phyloP scores from a whole-genome alignment of 2,113 vertebrate species.

The Pelecanus crispus region DNA sequence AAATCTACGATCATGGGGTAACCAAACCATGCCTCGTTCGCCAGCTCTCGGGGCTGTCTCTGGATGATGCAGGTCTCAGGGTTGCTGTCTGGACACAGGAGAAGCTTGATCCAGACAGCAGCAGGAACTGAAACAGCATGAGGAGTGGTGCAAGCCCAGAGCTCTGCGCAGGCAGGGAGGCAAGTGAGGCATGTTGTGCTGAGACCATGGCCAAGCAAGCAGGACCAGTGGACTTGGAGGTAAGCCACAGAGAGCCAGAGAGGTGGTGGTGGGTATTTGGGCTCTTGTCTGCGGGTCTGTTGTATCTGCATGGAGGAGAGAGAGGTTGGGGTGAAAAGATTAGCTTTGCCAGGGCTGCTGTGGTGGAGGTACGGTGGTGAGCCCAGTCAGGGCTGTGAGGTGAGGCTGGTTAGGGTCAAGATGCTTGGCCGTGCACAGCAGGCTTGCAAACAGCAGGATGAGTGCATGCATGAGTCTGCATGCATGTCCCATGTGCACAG shows the following conservation, averaged over 20 bases:
- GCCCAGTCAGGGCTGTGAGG: not conserved
- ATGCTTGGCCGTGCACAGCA: not conserved
- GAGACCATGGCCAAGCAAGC: not conserved
- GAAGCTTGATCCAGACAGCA: not conserved
- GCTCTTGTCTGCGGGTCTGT: not conserved
- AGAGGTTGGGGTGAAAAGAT: not conserved
- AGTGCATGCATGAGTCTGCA: not conserved
- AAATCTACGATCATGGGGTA: not conserved
- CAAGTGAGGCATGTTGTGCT: fast-evolving
- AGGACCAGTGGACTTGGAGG: not conserved
- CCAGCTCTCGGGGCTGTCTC: not conserved
- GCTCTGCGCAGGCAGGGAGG: not conserved
- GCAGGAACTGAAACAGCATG: not conserved
- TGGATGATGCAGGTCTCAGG: not conserved
- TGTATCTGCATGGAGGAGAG: not conserved
- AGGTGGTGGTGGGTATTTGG: not conserved
- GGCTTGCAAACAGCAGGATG: not conserved
- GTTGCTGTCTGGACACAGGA: not conserved
- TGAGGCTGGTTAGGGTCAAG: not conserved
- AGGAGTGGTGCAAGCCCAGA: not conserved
- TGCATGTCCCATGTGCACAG: conserved; percentile 25
- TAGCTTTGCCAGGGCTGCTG: not conserved
- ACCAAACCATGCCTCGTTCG: not conserved
- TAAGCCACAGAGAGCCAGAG: not conserved
- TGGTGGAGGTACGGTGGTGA: not conserved